Percentiles rank a stretch among this genome's conserved stretches.
These are phyloP conservation scores for Gracilinanus agilis DNA, from an alignment of 2,113 vertebrate genomes.

Conservation along the genomic window DNA sequence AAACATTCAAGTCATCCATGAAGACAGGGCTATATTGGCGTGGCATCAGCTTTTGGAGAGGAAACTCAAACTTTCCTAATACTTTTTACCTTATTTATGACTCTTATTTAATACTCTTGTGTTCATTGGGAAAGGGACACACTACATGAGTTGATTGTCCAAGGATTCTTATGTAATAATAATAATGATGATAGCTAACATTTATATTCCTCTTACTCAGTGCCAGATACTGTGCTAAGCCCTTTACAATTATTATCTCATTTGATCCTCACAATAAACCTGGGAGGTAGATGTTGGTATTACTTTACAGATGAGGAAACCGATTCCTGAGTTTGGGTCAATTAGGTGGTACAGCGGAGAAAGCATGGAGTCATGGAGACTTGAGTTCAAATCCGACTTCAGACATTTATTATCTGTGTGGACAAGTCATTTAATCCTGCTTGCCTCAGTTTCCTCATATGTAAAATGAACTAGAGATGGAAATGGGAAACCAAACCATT, in stretches of 20 bases:
- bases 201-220: not conserved
- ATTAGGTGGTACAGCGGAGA: too few species aligned
- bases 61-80: slow-evolving; percentile 27
- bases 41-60: slow-evolving; percentile 9
- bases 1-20: slow-evolving; percentile 57
- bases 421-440: too few species aligned
- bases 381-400: too few species aligned
- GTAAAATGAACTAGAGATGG: too few species aligned
- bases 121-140: not conserved
- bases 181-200: not conserved
- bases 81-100: slow-evolving; percentile 32
- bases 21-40: slow-evolving; percentile 13
- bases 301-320: not conserved
- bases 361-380: too few species aligned
- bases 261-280: not conserved
- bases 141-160: not conserved
- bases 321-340: not conserved
- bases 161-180: not conserved
- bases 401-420: too few species aligned
- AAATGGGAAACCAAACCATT: too few species aligned
- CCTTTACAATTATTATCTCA: not conserved
- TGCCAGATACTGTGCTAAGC: not conserved
- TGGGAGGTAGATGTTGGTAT: not conserved
- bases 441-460: too few species aligned
- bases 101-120: not conserved